Evolutionary conservation across 2,888 invertebrate species (phyloP).

Genomic region (Brachyptera risi): DNA sequence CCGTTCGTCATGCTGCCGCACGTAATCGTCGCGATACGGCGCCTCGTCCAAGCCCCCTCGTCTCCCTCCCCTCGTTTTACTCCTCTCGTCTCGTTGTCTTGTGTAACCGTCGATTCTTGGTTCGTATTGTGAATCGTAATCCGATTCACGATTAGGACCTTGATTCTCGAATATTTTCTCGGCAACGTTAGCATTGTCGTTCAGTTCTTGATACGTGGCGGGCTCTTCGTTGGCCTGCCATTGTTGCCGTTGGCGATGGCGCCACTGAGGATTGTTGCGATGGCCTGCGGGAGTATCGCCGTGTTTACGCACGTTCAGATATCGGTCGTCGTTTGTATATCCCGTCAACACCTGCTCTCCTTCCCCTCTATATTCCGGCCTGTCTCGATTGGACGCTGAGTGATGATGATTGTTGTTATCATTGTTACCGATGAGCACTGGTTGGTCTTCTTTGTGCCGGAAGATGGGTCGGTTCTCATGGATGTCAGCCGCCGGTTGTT

Average conservation of each 20-base stretch:
- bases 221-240: background rate
- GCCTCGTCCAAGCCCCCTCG: no score
- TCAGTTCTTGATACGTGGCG: conserved; percentile 13
- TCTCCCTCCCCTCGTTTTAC: background rate
- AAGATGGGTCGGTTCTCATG: conserved; percentile 17
- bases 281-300: conserved; percentile 17
- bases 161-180: conserved; percentile 6
- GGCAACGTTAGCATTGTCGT: background rate
- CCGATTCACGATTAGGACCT: conserved; percentile 4
- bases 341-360: conserved; percentile 19
- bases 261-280: background rate
- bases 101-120: conserved; percentile 8
- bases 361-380: conserved; percentile 16
- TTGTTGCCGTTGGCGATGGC: conserved; percentile 2
- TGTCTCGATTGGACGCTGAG: background rate
- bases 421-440: background rate
- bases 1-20: background rate
- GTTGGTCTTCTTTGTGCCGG: conserved; percentile 22
- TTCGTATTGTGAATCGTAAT: conserved; percentile 23
- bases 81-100: conserved; percentile 25
- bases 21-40: no score
- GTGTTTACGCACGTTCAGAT: conserved; percentile 27
- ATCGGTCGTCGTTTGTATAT: conserved; percentile 10
- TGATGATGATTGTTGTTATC: background rate
- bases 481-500: background rate